Conservation (phyloP, 2,797 vertebrate genomes). For the Natrix natrix region DNA sequence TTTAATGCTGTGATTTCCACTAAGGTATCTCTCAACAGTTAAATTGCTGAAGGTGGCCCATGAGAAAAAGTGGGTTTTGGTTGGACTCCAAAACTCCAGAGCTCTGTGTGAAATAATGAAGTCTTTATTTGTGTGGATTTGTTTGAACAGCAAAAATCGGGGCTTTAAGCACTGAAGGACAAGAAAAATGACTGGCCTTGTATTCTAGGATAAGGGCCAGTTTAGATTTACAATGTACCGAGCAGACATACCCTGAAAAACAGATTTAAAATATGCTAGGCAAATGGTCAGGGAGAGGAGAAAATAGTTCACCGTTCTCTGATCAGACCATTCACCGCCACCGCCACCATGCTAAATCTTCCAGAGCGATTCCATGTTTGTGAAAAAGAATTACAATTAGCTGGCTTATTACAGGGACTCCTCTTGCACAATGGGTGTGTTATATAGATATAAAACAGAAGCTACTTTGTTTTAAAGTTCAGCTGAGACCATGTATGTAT, state of each 20-base stretch:
- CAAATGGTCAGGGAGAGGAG: not conserved
- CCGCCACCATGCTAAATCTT: not conserved
- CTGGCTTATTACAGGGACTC: not conserved
- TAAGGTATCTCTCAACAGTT: not conserved
- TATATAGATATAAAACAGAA: slow-evolving; percentile 13
- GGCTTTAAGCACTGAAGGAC: not conserved
- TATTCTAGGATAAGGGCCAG: not conserved
- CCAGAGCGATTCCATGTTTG: not conserved
- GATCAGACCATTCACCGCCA: not conserved
- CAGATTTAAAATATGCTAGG: not conserved
- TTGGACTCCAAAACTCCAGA: not conserved
- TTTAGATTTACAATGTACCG: not conserved
- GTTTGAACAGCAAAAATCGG: not conserved
- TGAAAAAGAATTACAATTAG: slow-evolving; percentile 3
- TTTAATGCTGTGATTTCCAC: not conserved
- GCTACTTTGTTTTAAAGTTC: not conserved
- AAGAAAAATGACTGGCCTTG: not conserved
- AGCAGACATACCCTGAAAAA: not conserved
- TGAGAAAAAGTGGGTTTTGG: not conserved
- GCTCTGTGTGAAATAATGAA: not conserved
- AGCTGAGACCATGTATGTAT: not conserved
- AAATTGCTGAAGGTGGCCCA: not conserved
- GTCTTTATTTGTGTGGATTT: not conserved
- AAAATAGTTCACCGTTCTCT: not conserved
- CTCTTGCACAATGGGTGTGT: not conserved